Evolutionary conservation across 2,797 vertebrate species (phyloP).

Genomic region (Tragopan temminckii): DNA sequence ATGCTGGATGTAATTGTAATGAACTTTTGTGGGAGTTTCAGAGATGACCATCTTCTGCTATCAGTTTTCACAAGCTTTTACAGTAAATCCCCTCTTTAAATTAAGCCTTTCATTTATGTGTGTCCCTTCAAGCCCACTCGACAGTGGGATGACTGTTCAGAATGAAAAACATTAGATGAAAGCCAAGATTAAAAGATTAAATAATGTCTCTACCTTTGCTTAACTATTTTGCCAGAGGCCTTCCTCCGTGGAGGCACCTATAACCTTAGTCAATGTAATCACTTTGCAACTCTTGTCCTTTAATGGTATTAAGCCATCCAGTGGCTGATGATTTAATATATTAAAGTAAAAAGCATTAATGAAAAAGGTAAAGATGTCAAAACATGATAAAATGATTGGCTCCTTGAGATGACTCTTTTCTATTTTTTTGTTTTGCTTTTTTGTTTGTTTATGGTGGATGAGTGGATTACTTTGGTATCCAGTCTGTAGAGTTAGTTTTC

Average conservation of each 20-base stretch:
- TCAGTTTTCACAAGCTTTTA: slow-evolving; percentile 45
- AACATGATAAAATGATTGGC: slow-evolving; percentile 59
- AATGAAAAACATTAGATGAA: slow-evolving; percentile 31
- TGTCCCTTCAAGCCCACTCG: slow-evolving; percentile 28
- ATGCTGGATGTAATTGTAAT: background rate
- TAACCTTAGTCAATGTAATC: slow-evolving; percentile 54
- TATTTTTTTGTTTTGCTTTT: background rate
- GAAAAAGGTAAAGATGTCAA: slow-evolving; percentile 62
- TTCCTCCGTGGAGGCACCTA: slow-evolving; percentile 56
- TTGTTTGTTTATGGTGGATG: slow-evolving; percentile 17
- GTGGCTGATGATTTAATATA: slow-evolving; percentile 81
- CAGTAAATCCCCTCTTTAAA: slow-evolving; percentile 52
- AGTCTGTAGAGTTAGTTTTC: slow-evolving; percentile 80
- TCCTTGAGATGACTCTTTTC: slow-evolving; percentile 65
- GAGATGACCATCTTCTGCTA: slow-evolving; percentile 3
- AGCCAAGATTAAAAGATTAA: slow-evolving; percentile 51
- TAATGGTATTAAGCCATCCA: slow-evolving; percentile 83
- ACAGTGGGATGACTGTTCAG: background rate
- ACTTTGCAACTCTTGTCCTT: slow-evolving; percentile 66
- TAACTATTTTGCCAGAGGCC: slow-evolving; percentile 56
- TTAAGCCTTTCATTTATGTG: slow-evolving; percentile 44
- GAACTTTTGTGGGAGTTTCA: slow-evolving; percentile 41
- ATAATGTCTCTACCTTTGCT: slow-evolving; percentile 35
- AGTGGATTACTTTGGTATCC: slow-evolving; percentile 77
- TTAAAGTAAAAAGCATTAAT: slow-evolving; percentile 72